Evolutionary conservation across 2,888 invertebrate genomes (phyloP).

Genomic region (Nomada lathburiana): DNA sequence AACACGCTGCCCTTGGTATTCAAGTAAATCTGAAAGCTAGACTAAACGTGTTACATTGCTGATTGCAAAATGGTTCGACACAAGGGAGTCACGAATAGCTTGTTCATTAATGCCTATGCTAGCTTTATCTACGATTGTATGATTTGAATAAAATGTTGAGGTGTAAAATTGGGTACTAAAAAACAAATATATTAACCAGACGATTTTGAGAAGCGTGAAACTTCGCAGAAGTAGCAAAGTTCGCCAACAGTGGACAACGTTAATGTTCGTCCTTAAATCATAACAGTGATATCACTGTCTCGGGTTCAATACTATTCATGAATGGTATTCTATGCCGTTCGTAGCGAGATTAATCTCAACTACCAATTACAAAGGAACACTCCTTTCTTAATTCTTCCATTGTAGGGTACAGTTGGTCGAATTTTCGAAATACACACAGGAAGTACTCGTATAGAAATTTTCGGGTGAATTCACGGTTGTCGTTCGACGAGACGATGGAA

Average conservation of each 20-base stretch:
- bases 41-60: too few relatives aligned
- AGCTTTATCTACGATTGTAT: too few relatives aligned
- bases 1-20: too few relatives aligned
- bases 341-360: slow-evolving; percentile 8
- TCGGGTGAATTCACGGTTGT: too few relatives aligned
- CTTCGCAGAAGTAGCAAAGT: background rate
- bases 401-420: background rate
- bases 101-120: too few relatives aligned
- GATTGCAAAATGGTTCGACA: too few relatives aligned
- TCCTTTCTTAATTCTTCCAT: background rate
- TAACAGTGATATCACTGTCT: slow-evolving; percentile 13
- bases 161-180: too few relatives aligned
- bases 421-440: background rate
- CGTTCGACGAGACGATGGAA: too few relatives aligned
- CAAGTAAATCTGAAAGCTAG: too few relatives aligned
- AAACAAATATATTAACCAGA: too few relatives aligned
- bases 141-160: too few relatives aligned
- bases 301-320: slow-evolving; percentile 6
- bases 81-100: too few relatives aligned
- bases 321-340: slow-evolving; percentile 25
- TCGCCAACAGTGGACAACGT: background rate
- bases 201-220: background rate
- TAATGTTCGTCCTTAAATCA: slow-evolving; percentile 3
- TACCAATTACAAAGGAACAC: slow-evolving; percentile 7
- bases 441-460: background rate